A percentile compares a stretch with the other conserved stretches of the same genome.
Evolutionary conservation across 92 coral and sea anemone genomes (phyloP).

Genomic region (Pocillopora meandrina): DNA sequence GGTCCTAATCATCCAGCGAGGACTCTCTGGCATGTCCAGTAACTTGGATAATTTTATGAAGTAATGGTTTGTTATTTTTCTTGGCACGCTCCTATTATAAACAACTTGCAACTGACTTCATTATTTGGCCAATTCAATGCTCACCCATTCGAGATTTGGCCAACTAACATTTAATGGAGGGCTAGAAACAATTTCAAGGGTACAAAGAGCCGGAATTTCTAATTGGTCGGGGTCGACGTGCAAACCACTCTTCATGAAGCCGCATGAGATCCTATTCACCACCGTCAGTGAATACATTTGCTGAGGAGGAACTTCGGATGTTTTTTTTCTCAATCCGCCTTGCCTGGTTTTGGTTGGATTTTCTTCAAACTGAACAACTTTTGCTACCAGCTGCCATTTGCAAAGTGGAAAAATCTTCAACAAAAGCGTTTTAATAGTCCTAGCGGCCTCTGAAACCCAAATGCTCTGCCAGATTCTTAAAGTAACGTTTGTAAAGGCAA

Average conservation of each 20-base stretch:
- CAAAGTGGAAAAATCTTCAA: slow-evolving; percentile 33
- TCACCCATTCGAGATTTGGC: slow-evolving; percentile 53
- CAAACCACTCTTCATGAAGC: slow-evolving; percentile 41
- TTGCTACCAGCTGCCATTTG: slow-evolving; percentile 29
- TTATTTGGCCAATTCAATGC: slow-evolving; percentile 42
- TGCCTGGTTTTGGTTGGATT: slow-evolving; percentile 5
- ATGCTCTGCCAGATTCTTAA: slow-evolving; percentile 23
- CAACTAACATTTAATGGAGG: slow-evolving; percentile 29
- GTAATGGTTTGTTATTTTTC: slow-evolving; percentile 15
- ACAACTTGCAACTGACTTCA: slow-evolving; percentile 48
- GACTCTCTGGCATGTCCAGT: slow-evolving; percentile 59
- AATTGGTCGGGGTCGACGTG: slow-evolving; percentile 32
- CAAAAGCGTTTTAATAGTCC: slow-evolving; percentile 43
- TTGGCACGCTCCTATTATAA: slow-evolving; percentile 15
- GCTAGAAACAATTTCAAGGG: slow-evolving; percentile 20
- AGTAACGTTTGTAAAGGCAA: slow-evolving; percentile 4
- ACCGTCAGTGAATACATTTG: slow-evolving; percentile 53
- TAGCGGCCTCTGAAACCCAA: slow-evolving; percentile 55
- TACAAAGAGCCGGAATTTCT: slow-evolving; percentile 39
- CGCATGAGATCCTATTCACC: slow-evolving; percentile 45
- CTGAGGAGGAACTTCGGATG: slow-evolving; percentile 35
- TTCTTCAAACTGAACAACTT: slow-evolving; percentile 12
- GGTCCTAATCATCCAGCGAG: slow-evolving; percentile 52
- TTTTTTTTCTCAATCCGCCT: slow-evolving; percentile 32
- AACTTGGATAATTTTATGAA: slow-evolving; percentile 35